Evolutionary conservation across 1,140 invertebrate genomes (phyloP), one percentile per base, ranked within the genome.

Genomic region (Palaemon carinicauda): DNA sequence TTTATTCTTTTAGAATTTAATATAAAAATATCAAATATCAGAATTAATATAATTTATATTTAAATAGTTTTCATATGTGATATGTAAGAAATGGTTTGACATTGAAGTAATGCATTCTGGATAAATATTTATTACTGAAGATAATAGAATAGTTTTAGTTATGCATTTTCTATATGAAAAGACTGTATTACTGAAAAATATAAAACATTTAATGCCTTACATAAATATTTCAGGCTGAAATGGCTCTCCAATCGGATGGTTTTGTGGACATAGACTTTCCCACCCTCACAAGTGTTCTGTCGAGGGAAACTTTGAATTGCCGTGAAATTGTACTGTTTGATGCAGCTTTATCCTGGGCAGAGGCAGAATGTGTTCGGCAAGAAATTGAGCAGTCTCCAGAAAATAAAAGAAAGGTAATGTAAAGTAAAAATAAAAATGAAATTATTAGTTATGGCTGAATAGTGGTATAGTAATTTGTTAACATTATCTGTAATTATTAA

Each of bases 181-280:
- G 7, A 0, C 12, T 41, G 12, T 41, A 41, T 0, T 41, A 41
- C 12, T 41, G 41, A 41, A 41, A 21, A 56, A 12, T 33, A 14
- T 60, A 33, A 21, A 14, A 5, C n/a, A 53, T 14, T 65, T 2
- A 17, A 14, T 77, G 24, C 21, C 19, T 50, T n/a, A 54, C 90
- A 87, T 88, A 75, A 21, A 15, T 65, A 92, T 93, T 93, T 82
- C 93, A 97, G 96, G 96, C 96, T 90, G 96, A 97, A 93, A 96
- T 97, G 95, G 96, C 96, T 77, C 93, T 98, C 88, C 95, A 95
- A 90, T 97, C 96, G n/a, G 97, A 98, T 91, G 96, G 96, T 87
- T 97, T 98, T 93, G 94, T 96, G 86, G 96, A 98, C 91, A 97
- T 98, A 90, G 96, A 98, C 92, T 94, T 96, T 89, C 95, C 96